Conservation (phyloP, 2,888 invertebrate genomes). For the Disparrhopalites patrizii region DNA sequence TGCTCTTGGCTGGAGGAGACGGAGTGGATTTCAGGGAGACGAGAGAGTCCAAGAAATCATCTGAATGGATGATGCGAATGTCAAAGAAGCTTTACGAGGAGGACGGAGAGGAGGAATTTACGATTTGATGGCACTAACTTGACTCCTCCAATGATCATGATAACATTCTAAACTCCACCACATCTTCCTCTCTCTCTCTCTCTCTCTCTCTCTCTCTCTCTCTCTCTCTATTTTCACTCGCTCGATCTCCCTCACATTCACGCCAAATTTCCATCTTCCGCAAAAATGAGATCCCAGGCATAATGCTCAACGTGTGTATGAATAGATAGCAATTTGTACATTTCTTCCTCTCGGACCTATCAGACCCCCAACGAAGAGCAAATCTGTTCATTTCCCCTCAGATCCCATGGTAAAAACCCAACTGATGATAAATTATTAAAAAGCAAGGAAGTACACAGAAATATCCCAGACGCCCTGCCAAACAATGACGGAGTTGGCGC, state of each 20-base stretch:
- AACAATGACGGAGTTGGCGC: too few species aligned
- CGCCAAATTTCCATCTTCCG: too few species aligned
- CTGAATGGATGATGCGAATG: constrained; percentile 22
- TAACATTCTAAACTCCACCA: background rate
- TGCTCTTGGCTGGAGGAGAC: background rate
- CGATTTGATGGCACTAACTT: background rate
- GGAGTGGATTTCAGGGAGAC: background rate
- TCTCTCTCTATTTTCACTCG: background rate
- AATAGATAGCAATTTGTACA: too few species aligned
- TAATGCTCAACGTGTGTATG: too few species aligned
- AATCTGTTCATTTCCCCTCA: too few species aligned
- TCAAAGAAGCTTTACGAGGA: constrained; percentile 23
- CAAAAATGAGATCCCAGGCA: too few species aligned
- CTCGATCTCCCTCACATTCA: background rate
- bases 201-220: background rate
- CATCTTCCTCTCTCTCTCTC: background rate
- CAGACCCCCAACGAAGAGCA: too few species aligned
- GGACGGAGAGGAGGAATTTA: constrained; percentile 18
- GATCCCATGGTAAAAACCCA: too few species aligned
- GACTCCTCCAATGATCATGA: background rate
- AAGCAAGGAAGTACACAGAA: too few species aligned
- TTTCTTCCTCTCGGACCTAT: too few species aligned
- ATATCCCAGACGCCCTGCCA: too few species aligned
- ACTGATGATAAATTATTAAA: too few species aligned
- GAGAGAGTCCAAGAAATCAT: constrained; percentile 9